phyloP scores from a whole-genome alignment of 1,140 invertebrate genomes.

The Trachymyrmex septentrionalis region DNA sequence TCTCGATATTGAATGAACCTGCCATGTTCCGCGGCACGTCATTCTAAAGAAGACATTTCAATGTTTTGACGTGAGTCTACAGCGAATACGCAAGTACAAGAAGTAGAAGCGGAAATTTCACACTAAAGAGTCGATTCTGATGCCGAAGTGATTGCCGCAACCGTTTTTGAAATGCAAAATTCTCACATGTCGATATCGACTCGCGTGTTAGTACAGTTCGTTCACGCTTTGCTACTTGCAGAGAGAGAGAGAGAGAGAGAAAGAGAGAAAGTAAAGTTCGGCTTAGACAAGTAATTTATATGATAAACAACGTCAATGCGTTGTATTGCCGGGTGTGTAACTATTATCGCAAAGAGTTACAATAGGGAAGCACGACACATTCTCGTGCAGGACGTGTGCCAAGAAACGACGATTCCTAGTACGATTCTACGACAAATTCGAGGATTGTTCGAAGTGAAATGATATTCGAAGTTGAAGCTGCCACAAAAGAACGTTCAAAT shows the following conservation, averaged over 20 bases:
- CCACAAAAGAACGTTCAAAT: not conserved
- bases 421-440: constrained; percentile 37
- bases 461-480: not conserved
- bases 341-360: constrained; percentile 55
- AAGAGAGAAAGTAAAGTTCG: constrained; percentile 29
- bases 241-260: constrained; percentile 1
- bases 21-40: not conserved
- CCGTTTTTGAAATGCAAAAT: constrained; percentile 56
- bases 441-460: not conserved
- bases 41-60: constrained; percentile 14
- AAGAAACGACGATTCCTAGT: constrained; percentile 43
- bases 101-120: constrained; percentile 14
- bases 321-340: constrained; percentile 35
- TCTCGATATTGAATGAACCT: constrained; percentile 1
- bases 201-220: constrained; percentile 16
- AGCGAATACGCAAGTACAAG: not conserved
- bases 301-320: constrained; percentile 56
- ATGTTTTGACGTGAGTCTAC: not conserved
- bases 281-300: constrained; percentile 60
- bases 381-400: constrained; percentile 31
- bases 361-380: constrained; percentile 50
- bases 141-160: constrained; percentile 16
- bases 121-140: constrained; percentile 22
- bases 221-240: constrained; percentile 16
- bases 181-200: not conserved